A percentile compares a stretch with the other conserved stretches of the same genome.
Evolutionary conservation across 2,888 invertebrate genomes (phyloP).

Genomic region (Empis livida): DNA sequence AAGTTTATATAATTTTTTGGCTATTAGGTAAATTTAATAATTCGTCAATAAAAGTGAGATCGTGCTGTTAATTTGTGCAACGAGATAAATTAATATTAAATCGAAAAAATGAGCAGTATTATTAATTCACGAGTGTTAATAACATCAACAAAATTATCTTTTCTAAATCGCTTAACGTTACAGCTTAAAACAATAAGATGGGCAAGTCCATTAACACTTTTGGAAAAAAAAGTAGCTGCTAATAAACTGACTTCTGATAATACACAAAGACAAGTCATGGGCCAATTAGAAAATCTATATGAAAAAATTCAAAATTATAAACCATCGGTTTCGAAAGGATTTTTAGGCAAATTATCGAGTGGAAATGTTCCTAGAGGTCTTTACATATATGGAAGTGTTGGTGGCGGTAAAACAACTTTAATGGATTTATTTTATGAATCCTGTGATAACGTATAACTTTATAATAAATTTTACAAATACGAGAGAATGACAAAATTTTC

Average conservation of each 20-base stretch:
- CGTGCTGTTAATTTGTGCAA: too few species aligned
- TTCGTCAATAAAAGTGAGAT: too few species aligned
- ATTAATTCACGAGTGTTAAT: too few species aligned
- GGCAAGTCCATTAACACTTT: too few species aligned
- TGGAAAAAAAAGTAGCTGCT: too few species aligned
- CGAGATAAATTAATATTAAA: too few species aligned
- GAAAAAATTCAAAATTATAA: slow-evolving; percentile 49
- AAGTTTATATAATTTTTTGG: too few species aligned
- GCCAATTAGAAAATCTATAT: slow-evolving; percentile 56
- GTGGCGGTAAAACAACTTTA: slow-evolving; percentile 96
- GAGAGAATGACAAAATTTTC: background rate
- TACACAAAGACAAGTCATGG: slow-evolving; percentile 57
- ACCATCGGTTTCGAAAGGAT: slow-evolving; percentile 17
- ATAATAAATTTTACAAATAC: background rate
- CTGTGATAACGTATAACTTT: slow-evolving; percentile 41
- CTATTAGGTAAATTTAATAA: too few species aligned
- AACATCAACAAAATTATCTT: too few species aligned
- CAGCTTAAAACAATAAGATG: too few species aligned
- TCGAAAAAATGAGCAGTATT: too few species aligned
- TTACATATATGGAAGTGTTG: slow-evolving; percentile 82
- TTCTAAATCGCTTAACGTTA: too few species aligned
- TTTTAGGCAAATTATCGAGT: slow-evolving; percentile 14
- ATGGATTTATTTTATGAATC: slow-evolving; percentile 95
- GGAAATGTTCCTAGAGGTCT: background rate
- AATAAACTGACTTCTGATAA: slow-evolving; percentile 48